Evolutionary conservation across 2,888 invertebrate genomes (phyloP).

Genomic region (Eupithecia vulgata): DNA sequence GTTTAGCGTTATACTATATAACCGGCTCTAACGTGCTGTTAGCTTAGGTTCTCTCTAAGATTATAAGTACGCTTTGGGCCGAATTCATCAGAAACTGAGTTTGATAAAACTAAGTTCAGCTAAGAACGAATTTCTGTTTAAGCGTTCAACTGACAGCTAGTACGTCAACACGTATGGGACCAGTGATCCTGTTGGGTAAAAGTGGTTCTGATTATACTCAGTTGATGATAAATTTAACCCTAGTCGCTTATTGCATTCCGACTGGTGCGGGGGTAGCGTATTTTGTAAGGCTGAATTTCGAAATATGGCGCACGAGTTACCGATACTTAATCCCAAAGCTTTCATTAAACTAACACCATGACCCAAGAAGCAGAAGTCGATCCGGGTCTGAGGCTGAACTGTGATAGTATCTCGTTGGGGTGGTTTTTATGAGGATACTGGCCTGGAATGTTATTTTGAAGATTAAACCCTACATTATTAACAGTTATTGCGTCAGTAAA

Average conservation of each 20-base stretch:
- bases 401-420: background rate
- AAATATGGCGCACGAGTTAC: background rate
- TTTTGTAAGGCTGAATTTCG: conserved; percentile 19
- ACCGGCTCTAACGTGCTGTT: conserved; percentile 52
- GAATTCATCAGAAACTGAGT: background rate
- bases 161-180: conserved; percentile 2
- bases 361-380: too few relatives aligned
- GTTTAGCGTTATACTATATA: conserved; percentile 17
- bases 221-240: background rate
- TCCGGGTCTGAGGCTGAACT: too few relatives aligned
- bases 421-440: background rate
- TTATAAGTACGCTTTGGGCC: conserved; percentile 64
- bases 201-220: background rate
- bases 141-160: background rate
- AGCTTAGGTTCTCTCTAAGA: conserved; percentile 57
- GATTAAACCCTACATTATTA: background rate
- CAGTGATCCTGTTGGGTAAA: background rate
- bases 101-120: background rate
- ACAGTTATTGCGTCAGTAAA: background rate
- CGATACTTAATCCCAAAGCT: background rate
- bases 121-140: background rate
- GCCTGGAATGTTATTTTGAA: background rate
- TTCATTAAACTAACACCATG: too few relatives aligned
- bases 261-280: conserved; percentile 68
- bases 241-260: conserved; percentile 80